These are phyloP conservation scores for Pilophorus perplexus DNA, from an alignment of 2,888 invertebrate species.

Conservation along the genomic window DNA sequence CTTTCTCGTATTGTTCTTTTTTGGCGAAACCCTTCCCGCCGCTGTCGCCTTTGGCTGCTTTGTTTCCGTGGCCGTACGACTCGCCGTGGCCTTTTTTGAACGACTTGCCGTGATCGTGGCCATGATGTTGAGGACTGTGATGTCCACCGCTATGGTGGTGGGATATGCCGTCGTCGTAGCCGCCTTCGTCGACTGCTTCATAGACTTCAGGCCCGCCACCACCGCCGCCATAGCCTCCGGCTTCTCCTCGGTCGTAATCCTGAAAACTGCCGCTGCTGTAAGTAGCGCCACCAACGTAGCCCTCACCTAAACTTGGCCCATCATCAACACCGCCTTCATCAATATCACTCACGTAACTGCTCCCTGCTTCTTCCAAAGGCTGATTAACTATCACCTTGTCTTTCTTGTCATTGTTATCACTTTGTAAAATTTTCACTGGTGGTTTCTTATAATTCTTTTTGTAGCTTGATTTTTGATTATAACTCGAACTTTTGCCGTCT, in stretches of 20 bases:
- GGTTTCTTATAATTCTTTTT: conserved; percentile 42
- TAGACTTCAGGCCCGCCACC: background rate
- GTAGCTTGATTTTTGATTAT: conserved; percentile 43
- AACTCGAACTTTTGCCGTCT: conserved; percentile 43
- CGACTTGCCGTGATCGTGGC: conserved; percentile 28
- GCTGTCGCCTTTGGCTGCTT: conserved; percentile 58
- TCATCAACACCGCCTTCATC: conserved; percentile 39
- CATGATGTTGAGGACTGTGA: conserved; percentile 25
- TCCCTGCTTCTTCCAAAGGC: conserved; percentile 43
- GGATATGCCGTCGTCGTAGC: background rate
- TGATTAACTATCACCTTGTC: conserved; percentile 18
- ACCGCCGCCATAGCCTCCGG: background rate
- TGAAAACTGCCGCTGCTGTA: background rate
- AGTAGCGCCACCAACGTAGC: background rate
- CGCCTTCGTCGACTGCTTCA: conserved; percentile 30
- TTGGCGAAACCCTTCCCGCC: conserved; percentile 56
- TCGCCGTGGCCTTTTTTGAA: conserved; percentile 48
- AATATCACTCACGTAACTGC: conserved; percentile 42
- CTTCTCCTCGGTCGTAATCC: background rate
- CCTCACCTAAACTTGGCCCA: conserved; percentile 27
- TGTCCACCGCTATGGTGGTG: background rate
- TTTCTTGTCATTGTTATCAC: background rate
- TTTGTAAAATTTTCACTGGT: background rate
- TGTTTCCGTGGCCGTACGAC: conserved; percentile 55
- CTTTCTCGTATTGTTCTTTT: conserved; percentile 59